These are phyloP conservation scores for Amblyopsis hoosieri DNA, from an alignment of 2,797 vertebrate genomes.

Conservation along the genomic window DNA sequence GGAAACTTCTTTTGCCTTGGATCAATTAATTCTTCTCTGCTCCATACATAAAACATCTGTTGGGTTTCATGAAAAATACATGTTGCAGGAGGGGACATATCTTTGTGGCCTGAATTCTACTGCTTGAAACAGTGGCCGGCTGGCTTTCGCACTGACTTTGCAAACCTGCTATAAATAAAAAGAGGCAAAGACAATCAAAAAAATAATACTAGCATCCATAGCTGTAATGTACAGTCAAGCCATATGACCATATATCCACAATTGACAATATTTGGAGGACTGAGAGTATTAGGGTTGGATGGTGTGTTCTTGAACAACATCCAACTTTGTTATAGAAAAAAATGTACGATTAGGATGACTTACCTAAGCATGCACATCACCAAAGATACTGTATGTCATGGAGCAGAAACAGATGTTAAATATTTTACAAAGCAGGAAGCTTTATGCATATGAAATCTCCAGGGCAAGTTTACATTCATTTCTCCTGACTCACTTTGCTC, in stretches of 20 bases:
- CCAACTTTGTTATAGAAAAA: slow-evolving; percentile 49
- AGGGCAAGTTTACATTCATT: slow-evolving; percentile 25
- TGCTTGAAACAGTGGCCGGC: slow-evolving; percentile 35
- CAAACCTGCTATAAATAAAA: slow-evolving; percentile 28
- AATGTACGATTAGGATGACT: slow-evolving; percentile 51
- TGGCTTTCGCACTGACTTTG: slow-evolving; percentile 40
- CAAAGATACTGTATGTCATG: slow-evolving; percentile 42
- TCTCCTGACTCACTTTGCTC: background rate
- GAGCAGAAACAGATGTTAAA: slow-evolving; percentile 23
- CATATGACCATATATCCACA: slow-evolving; percentile 50
- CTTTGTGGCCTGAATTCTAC: slow-evolving; percentile 14
- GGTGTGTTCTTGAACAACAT: slow-evolving; percentile 68
- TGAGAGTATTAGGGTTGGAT: slow-evolving; percentile 55
- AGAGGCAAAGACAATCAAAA: slow-evolving; percentile 46
- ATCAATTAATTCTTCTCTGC: slow-evolving; percentile 69
- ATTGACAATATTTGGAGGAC: slow-evolving; percentile 59
- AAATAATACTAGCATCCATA: slow-evolving; percentile 34
- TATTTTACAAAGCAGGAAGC: slow-evolving; percentile 19
- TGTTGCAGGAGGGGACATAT: slow-evolving; percentile 39
- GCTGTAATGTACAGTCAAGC: slow-evolving; percentile 41
- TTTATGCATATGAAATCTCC: too few species aligned
- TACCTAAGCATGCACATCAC: slow-evolving; percentile 41
- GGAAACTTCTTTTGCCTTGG: slow-evolving; percentile 74
- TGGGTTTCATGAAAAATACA: slow-evolving; percentile 49
- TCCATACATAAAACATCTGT: slow-evolving; percentile 60